Evolutionary conservation across 2,888 invertebrate species (phyloP).

Genomic region (Icerya purchasi): DNA sequence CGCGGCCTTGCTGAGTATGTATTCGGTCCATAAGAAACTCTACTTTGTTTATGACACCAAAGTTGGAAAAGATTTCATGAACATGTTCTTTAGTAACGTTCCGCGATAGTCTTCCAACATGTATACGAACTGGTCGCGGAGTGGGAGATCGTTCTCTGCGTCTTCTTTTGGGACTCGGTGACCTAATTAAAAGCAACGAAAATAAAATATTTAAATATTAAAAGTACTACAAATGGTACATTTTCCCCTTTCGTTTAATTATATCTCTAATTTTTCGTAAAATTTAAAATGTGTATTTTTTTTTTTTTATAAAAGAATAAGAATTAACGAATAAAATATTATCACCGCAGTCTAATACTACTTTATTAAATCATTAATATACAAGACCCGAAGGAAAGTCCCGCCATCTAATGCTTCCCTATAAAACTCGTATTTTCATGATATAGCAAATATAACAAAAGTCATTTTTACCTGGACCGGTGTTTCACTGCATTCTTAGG

Average conservation of each 20-base stretch:
- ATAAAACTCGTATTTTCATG: too few species aligned
- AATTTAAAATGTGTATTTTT: too few species aligned
- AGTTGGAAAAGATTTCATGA: conserved; percentile 73
- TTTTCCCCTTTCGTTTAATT: too few species aligned
- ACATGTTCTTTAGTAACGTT: conserved; percentile 84
- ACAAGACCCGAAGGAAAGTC: too few species aligned
- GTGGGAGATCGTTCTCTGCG: conserved; percentile 68
- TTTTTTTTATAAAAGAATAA: too few species aligned
- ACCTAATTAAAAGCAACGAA: conserved; percentile 24
- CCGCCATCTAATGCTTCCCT: too few species aligned
- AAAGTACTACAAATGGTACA: too few species aligned
- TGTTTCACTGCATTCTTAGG: conserved; percentile 16
- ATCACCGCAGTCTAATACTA: too few species aligned
- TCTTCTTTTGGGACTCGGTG: conserved; percentile 40
- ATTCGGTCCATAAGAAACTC: conserved; percentile 76
- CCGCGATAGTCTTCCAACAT: conserved; percentile 74
- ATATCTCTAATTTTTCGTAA: too few species aligned
- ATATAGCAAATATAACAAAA: too few species aligned
- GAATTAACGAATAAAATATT: too few species aligned
- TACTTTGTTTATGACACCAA: conserved; percentile 64
- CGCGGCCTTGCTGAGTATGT: conserved; percentile 72
- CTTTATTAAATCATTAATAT: too few species aligned
- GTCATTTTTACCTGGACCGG: conserved; percentile 19
- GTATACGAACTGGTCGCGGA: conserved; percentile 78
- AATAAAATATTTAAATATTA: neutral